Base-by-base conservation (phyloP, 2,888 invertebrate species). In the Athetis lepigone region DNA sequence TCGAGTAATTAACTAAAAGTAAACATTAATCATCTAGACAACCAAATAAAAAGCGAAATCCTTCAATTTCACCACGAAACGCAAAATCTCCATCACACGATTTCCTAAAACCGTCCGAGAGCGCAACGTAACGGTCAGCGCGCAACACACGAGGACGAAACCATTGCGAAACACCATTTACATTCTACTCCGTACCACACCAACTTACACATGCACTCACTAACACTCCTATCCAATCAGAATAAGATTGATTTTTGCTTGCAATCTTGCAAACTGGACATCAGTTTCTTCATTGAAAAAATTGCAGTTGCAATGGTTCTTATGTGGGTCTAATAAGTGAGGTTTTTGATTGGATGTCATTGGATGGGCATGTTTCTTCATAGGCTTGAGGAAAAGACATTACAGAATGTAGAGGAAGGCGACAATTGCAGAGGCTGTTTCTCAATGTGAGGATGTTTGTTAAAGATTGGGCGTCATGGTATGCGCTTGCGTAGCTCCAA, bases 71-170 rank as follows among this genome's bases (percentile, higher is more conserved):
- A 33, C 21, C 39, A 39, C 27, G 7, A 27, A 8, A 21, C 8
- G 43, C 36, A 4, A 29, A 56, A 56, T 76, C 77, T 72, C 29
- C 42, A 75, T 33, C 51, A 46, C 57, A 37, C 39, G 49, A 45
- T 77, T 77, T 80, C 68, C 58, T 56, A 75, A 79, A 79, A 29
- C 66, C 68, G 58, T 39, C 51, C 65, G 70, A 83, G 79, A 82
- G 76, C 81, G 84, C 77, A 80, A 81, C 81, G 85, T 76, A 81
- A 80, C 82, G 85, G 70, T 83, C 81, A 71, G 84, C 77, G 68
- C 69, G 55, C 67, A 81, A 52, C 75, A 62, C 54, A 74, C 85
- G 87, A 85, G 85, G 84, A 86, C 85, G 82, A 65, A 49, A 62
- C 57, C 36, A 77, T 85, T 83, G 65, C 70, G 77, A 79, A 77